These are phyloP conservation scores for Noturus placidus DNA, from an alignment of 2,113 vertebrate genomes.

Conservation along the genomic window DNA sequence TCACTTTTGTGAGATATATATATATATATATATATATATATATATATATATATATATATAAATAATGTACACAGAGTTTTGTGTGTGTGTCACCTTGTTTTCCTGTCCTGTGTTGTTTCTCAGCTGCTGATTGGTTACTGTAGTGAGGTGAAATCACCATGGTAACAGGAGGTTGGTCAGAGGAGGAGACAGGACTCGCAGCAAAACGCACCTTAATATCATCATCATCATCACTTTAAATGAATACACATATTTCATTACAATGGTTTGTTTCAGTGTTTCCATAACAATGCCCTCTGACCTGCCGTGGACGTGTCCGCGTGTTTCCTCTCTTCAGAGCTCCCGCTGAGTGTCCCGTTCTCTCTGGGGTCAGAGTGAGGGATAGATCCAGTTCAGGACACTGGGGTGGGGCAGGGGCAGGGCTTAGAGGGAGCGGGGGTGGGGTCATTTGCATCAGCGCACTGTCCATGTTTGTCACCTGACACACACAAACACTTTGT, in stretches of 20 bases:
- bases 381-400: slow-evolving; percentile 55
- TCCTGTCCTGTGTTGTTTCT: background rate
- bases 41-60: too few relatives aligned
- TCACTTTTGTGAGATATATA: too few relatives aligned
- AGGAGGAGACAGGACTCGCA: slow-evolving; percentile 32
- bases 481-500: background rate
- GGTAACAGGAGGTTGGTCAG: slow-evolving; percentile 20
- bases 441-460: background rate
- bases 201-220: slow-evolving; percentile 58
- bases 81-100: slow-evolving; percentile 39
- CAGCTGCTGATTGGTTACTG: background rate
- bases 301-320: slow-evolving; percentile 11
- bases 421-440: slow-evolving; percentile 19
- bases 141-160: slow-evolving; percentile 44
- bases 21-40: background rate
- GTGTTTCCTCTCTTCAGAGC: background rate
- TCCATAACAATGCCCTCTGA: background rate
- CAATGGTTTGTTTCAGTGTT: background rate
- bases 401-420: background rate
- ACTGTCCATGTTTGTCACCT: background rate
- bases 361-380: slow-evolving; percentile 40
- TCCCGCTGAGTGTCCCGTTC: background rate
- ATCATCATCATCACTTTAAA: background rate
- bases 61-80: too few relatives aligned
- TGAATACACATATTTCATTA: background rate